phyloP scores from a whole-genome alignment of 2,113 vertebrate genomes.

The Burhinus bistriatus region DNA sequence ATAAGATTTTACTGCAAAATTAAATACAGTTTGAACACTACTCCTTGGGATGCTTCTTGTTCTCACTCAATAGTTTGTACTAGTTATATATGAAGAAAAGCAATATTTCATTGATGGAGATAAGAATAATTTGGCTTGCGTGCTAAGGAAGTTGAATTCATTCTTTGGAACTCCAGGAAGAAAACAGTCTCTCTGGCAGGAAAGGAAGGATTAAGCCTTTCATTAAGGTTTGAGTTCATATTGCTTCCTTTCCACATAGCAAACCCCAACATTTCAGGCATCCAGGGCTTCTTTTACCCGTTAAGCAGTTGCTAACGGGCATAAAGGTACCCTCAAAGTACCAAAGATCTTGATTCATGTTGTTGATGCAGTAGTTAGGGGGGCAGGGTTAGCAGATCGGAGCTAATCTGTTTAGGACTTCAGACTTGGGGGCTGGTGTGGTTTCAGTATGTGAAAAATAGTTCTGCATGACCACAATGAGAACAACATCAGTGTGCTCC shows the following conservation, averaged over 20 bases:
- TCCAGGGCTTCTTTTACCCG: neutral
- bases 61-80: neutral
- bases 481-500: neutral
- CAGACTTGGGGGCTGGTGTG: neutral
- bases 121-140: neutral
- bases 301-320: neutral
- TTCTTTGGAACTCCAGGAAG: neutral
- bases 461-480: neutral
- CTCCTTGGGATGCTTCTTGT: neutral
- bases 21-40: neutral
- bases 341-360: neutral
- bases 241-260: neutral
- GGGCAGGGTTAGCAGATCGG: neutral
- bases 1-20: neutral
- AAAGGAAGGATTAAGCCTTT: neutral
- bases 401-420: neutral
- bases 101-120: neutral
- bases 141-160: neutral
- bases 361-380: neutral
- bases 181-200: neutral
- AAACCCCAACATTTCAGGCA: neutral
- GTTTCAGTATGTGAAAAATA: neutral
- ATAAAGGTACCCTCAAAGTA: neutral
- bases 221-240: neutral
- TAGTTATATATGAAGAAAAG: neutral